Percentiles rank a stretch among this genome's conserved stretches.
These are phyloP conservation scores for Calosoma granatense DNA, from an alignment of 1,140 invertebrate species.

Conservation along the genomic window DNA sequence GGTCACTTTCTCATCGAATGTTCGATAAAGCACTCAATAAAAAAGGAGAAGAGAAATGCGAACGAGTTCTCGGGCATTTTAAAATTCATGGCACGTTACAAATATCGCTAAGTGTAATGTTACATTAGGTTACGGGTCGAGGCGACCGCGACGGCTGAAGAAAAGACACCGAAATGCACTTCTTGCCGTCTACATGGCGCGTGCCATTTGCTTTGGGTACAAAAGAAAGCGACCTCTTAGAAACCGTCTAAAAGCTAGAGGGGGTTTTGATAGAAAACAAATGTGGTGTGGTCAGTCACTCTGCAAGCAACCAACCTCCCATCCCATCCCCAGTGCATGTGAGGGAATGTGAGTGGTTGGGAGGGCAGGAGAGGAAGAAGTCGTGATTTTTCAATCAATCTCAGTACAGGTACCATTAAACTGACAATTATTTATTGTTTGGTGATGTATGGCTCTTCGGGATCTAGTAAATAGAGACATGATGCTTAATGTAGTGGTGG, in stretches of 20 bases:
- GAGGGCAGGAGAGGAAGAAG: neutral
- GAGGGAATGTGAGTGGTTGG: neutral
- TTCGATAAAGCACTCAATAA: too few species aligned
- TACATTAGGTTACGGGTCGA: neutral
- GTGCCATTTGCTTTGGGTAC: neutral
- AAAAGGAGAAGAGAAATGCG: too few species aligned
- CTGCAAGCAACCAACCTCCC: too few species aligned
- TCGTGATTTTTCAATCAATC: neutral
- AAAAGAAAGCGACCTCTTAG: slow-evolving; percentile 5
- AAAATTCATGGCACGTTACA: neutral
- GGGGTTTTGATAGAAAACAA: slow-evolving; percentile 5
- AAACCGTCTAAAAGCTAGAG: neutral
- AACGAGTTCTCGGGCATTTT: neutral
- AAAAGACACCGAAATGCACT: slow-evolving; percentile 7
- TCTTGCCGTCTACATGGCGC: neutral
- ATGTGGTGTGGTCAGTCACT: slow-evolving; percentile 1
- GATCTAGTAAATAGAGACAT: too few species aligned
- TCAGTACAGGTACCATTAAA: neutral
- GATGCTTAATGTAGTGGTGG: too few species aligned
- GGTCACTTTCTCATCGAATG: neutral
- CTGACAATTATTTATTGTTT: neutral
- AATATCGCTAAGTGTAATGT: slow-evolving; percentile 5
- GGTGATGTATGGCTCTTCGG: too few species aligned
- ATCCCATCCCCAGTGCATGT: too few species aligned
- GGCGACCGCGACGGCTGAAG: neutral